Evolutionary conservation across 2,888 invertebrate species (phyloP), one percentile per base, ranked within the genome.

Genomic region (Sipha maydis): DNA sequence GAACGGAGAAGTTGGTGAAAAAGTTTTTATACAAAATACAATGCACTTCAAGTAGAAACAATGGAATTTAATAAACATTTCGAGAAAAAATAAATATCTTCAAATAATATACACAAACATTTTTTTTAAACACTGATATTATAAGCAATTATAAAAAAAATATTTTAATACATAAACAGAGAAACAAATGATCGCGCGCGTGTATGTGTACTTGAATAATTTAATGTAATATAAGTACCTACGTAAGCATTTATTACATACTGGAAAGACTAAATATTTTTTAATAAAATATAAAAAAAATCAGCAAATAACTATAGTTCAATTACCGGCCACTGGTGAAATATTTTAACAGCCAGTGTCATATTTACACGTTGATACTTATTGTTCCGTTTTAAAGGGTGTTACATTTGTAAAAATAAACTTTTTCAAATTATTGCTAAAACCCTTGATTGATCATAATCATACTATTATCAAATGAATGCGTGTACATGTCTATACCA

Each of bases 11-110:
- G 28, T 67, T 67, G 41, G 67, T 67, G 41, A 67, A 41, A 67
- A 83, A 83, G 56, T 75, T 83, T 75, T 31, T 54, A 9, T 75
- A 38, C 25, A 83, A 31, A 61, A 56, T 9, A 80, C 19, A 41
- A 76, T 61, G 28, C n/a, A 38, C 76, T 75, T 11, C 17, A 75
- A 56, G 14, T 28, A 38, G 31, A 34, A 31, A 61, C 56, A 7
- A 84, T 21, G 38, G 21, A 76, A 48, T 48, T 48, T 8, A 48
- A 48, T 48, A 48, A 48, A 76, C 38, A 76, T 84, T 61, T 76
- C 54, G 5, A 79, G 31, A 79, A 56, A 19, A 79, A 79, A 56
- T 21, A 34, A 25, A 78, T 31, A 31, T 25, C 56, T 34, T 7
- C 2, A 4, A 79, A 34, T 25, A 25, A 34, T 56, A 56, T 5